phyloP scores from a whole-genome alignment of 2,797 vertebrate species.

The Sebastes melanostomus region DNA sequence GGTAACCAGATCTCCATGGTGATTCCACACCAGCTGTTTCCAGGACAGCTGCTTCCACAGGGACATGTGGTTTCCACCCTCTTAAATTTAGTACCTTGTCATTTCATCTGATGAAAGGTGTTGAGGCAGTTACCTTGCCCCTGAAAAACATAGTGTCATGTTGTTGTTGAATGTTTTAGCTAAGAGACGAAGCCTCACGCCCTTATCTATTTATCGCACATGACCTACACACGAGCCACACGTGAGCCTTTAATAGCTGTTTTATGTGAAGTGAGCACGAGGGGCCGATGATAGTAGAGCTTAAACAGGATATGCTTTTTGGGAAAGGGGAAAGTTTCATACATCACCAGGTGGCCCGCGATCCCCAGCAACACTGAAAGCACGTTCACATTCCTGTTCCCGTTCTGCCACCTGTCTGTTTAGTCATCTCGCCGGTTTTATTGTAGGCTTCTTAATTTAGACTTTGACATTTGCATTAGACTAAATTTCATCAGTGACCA shows the following conservation, averaged over 20 bases:
- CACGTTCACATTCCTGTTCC: conserved; percentile 12
- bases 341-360: conserved; percentile 18
- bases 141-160: not conserved
- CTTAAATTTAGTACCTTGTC: conserved; percentile 39
- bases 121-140: not conserved
- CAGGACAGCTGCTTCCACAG: conserved; percentile 43
- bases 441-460: conserved; percentile 34
- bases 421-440: conserved; percentile 22
- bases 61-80: conserved; percentile 22
- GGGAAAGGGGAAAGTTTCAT: conserved; percentile 29
- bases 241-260: conserved; percentile 18
- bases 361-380: conserved; percentile 23
- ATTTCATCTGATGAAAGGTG: conserved; percentile 22
- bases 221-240: conserved; percentile 5
- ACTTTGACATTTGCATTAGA: conserved; percentile 22
- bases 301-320: not conserved
- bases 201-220: conserved; percentile 7
- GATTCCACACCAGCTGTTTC: conserved; percentile 50
- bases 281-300: not conserved
- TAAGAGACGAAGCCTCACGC: not conserved
- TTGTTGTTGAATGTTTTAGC: not conserved
- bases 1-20: conserved; percentile 43
- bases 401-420: conserved; percentile 31
- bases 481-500: conserved; percentile 7
- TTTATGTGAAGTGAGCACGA: conserved; percentile 7